Evolutionary conservation across 2,797 vertebrate genomes (phyloP), one percentile per base, ranked within the genome.

Genomic region (Eupleurogrammus muticus): DNA sequence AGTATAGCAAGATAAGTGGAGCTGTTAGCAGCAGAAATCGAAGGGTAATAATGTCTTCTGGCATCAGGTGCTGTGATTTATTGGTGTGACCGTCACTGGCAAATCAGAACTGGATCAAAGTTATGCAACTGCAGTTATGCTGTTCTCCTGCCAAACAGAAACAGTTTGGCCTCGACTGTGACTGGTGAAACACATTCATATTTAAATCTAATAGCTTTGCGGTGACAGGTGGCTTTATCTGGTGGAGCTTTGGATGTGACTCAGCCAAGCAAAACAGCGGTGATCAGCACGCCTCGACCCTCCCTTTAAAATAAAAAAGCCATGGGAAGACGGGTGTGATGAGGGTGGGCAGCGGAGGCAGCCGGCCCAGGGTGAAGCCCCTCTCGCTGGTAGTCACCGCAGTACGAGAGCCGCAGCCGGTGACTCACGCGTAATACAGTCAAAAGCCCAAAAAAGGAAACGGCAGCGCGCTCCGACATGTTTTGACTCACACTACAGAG

Each of bases 391-490:
- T 74, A 82, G 79, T 82, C 76, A 67, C 59, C 20, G 32, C 66
- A 74, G 63, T 19, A 56, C 35, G 38, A 71, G 66, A 82, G 75
- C 67, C 75, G 80, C 75, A 79, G 84, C 65, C 55, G 46, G 54
- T 92, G 92, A 93, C 83, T 92, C 89, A 82, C 76, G 71, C 50
- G 64, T 70, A 75, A 91, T 84, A 59, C 84, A 83, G 85, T 81
- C 50, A 87, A 87, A 93, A 87, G 83, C 73, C 92, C 90, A 89
- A 93, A 93, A 89, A 92, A 92, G 92, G 92, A 81, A 88, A 87
- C 49, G 52, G 52, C 73, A 49, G 78, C 63, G 74, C 7, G 72
- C 81, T 63, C 71, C 20, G 68, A 83, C 70, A 80, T 36, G 19
- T 86, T n/a, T 87, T 90, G 90, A 92, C 82, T 92, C 89, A 87